Evolutionary conservation across 2,113 vertebrate genomes (phyloP).

Genomic region (Clarias macrocephalus): DNA sequence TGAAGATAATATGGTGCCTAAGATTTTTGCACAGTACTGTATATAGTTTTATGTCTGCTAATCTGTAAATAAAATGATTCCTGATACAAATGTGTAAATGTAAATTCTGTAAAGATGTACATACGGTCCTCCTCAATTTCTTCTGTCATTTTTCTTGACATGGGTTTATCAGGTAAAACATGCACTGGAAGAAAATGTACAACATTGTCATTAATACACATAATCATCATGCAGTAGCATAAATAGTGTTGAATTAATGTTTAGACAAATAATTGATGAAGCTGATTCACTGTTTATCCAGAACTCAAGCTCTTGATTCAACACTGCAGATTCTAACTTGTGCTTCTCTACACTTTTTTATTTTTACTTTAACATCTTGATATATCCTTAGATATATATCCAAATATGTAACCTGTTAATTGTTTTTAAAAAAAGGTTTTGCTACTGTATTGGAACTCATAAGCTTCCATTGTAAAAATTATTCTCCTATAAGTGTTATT

Average conservation of each 20-base stretch:
- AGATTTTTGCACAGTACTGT: not conserved
- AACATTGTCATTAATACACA: not conserved
- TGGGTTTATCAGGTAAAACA: conserved; percentile 78
- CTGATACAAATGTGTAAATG: not conserved
- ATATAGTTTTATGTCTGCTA: not conserved
- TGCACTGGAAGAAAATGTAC: conserved; percentile 70
- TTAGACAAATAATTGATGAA: not conserved
- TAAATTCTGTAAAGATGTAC: conserved; percentile 45
- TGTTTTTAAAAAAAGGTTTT: not conserved
- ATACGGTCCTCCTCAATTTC: conserved; percentile 76
- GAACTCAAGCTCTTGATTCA: not conserved
- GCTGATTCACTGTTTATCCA: not conserved
- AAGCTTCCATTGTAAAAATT: not conserved
- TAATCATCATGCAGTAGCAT: not conserved
- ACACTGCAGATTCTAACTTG: not conserved
- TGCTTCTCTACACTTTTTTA: not conserved
- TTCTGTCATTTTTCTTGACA: conserved; percentile 72
- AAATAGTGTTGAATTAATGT: not conserved
- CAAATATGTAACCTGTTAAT: not conserved
- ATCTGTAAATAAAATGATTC: not conserved
- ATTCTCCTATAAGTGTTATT: not conserved
- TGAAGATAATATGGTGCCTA: too few species aligned
- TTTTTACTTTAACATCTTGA: not conserved
- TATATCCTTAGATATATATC: not conserved
- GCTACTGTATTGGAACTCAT: not conserved